phyloP scores from a whole-genome alignment of 2,113 vertebrate genomes.

The Brachyhypopomus occidentalis region DNA sequence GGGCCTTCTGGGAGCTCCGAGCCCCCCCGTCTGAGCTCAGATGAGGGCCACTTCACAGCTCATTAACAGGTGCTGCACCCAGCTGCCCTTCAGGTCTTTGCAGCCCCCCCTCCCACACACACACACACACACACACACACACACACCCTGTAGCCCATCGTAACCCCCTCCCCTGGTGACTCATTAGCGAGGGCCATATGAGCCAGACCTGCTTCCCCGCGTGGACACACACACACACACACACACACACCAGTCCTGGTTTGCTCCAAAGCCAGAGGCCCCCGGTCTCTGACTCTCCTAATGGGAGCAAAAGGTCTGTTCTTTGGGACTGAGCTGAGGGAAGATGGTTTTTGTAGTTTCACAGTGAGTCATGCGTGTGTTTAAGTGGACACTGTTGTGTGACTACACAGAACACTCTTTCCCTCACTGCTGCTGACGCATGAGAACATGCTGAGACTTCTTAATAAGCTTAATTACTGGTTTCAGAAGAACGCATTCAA shows the following conservation, averaged over 20 bases:
- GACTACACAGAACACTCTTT: not conserved
- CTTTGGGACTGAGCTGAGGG: not conserved
- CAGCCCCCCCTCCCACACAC: slow-evolving; percentile 49
- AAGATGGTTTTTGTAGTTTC: no score
- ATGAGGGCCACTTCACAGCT: slow-evolving; percentile 74
- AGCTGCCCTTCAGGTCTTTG: slow-evolving; percentile 69
- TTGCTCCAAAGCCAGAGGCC: slow-evolving; percentile 17
- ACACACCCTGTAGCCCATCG: slow-evolving; percentile 17
- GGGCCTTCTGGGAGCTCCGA: slow-evolving; percentile 54
- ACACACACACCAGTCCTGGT: slow-evolving; percentile 52
- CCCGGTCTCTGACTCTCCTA: not conserved
- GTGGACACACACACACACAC: slow-evolving; percentile 55
- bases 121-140: slow-evolving; percentile 49
- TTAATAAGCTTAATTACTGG: not conserved
- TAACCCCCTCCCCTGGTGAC: slow-evolving; percentile 51
- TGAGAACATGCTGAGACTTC: not conserved
- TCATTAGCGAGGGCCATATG: slow-evolving; percentile 75
- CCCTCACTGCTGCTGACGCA: not conserved
- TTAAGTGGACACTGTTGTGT: not conserved
- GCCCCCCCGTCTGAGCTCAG: slow-evolving; percentile 60
- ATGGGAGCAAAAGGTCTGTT: not conserved
- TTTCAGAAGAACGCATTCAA: not conserved
- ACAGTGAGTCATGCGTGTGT: no score
- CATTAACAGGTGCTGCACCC: slow-evolving; percentile 82
- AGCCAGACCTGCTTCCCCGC: slow-evolving; percentile 54